Evolutionary conservation across 2,888 invertebrate genomes (phyloP), one percentile per base, ranked within the genome.

Genomic region (Malthinus flaveolus): DNA sequence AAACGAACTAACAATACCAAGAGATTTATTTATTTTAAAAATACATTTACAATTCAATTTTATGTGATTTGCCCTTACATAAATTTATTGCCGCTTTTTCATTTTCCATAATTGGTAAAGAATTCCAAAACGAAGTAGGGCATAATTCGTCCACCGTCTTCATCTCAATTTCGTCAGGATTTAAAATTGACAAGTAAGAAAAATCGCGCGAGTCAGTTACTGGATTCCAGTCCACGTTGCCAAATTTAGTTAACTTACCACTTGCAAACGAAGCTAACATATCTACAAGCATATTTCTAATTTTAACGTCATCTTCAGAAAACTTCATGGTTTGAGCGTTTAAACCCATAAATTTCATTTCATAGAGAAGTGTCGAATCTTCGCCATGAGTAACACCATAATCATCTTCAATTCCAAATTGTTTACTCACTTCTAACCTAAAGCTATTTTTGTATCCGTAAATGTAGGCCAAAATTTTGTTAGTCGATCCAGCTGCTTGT

Each of bases 241-340:
- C 44, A 49, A 55, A 49, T 9, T 23, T 12, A 0, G 55, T 49
- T 9, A 23, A 49, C 32, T 44, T 23, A 34, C 34, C 34, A 32
- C 12, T 31, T 23, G 34, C 12, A 53, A 39, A n/a, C 10, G 34
- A n/a, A 34, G 9, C 10, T n/a, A n/a, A 3, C 34, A 10, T 39
- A 39, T 56, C 50, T 7, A 56, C 13, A 7, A 56, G 37, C 31
- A 56, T 46, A 15, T 46, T 31, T 10, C 51, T 56, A 32, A 56
- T 47, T 31, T 37, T 37, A 1, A 31, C 32, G 15, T 50, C 47
- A 6, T 46, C 7, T 33, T 45, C 37, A 11, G 45, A 32, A 12
- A 56, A 44, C n/a, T 45, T 32, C 23, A 11, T 6, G n/a, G 44
- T 31, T 11, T 32, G 10, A 8, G 9, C n/a, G 10, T 1, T 12